Evolutionary conservation across 2,113 vertebrate genomes (phyloP).

Genomic region (Lampris megalopsis): DNA sequence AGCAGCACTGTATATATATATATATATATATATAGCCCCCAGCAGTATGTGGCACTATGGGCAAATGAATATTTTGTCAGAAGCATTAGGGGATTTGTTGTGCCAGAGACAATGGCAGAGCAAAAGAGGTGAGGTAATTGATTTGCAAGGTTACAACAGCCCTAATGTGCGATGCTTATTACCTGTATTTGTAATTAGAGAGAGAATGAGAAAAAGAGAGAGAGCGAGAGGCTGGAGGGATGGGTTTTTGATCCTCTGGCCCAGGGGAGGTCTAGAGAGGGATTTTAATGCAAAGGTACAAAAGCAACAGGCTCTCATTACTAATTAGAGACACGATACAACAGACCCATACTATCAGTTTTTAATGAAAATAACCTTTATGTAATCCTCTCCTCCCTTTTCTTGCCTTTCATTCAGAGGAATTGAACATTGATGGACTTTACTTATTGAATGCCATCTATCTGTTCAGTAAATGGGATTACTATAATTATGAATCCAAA

Average conservation of each 20-base stretch:
- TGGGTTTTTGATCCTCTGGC: background rate
- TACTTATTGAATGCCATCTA: background rate
- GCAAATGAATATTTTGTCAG: constrained; percentile 33
- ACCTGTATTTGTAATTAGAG: constrained; percentile 46
- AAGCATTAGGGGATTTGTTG: constrained; percentile 25
- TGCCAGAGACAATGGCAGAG: constrained; percentile 6
- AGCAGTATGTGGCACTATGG: constrained; percentile 4
- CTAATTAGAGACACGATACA: constrained; percentile 1
- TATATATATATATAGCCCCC: no score
- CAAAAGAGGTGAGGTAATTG: constrained; percentile 38
- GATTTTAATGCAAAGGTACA: background rate
- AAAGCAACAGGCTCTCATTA: background rate
- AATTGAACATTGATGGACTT: background rate
- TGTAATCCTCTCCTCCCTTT: background rate
- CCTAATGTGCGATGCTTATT: constrained; percentile 42
- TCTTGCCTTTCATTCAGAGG: background rate
- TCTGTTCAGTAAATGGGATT: constrained; percentile 26
- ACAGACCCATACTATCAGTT: background rate
- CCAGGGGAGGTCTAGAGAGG: background rate
- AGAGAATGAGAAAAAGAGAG: constrained; percentile 15
- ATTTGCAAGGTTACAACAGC: constrained; percentile 36
- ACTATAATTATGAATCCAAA: background rate
- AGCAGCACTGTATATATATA: no score
- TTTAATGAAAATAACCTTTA: background rate
- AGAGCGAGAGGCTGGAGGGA: background rate